phyloP scores from a whole-genome alignment of 2,888 invertebrate genomes.

The Tenthredo amoena region DNA sequence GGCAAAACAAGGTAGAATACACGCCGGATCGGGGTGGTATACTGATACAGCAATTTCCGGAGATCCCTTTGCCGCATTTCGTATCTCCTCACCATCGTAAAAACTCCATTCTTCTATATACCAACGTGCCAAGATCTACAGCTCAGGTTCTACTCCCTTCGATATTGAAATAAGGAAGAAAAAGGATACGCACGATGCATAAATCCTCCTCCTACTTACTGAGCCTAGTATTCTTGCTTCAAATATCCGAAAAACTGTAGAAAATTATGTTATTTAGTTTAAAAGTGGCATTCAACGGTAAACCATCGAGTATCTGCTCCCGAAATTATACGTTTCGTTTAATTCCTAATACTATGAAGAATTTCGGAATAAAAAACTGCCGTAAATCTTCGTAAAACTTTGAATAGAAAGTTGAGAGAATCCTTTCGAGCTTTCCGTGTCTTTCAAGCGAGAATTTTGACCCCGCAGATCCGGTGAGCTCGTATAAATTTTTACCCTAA shows the following conservation, averaged over 20 bases:
- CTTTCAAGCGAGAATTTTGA: background rate
- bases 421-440: background rate
- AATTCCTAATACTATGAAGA: background rate
- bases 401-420: background rate
- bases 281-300: background rate
- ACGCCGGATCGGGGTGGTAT: conserved; percentile 55
- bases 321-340: background rate
- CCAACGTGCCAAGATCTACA: background rate
- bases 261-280: background rate
- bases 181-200: background rate
- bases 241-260: background rate
- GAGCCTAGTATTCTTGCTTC: background rate
- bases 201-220: background rate
- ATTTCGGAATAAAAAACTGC: background rate
- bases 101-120: background rate
- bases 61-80: conserved; percentile 12
- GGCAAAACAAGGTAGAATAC: conserved; percentile 68
- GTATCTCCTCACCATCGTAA: background rate
- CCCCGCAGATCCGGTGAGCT: conserved; percentile 1
- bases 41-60: conserved; percentile 46
- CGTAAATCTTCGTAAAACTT: background rate
- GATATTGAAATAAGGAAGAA: background rate
- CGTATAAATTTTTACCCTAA: conserved; percentile 15
- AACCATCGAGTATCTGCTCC: background rate
- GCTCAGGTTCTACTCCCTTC: background rate